These are phyloP conservation scores for Syngnathus rostellatus DNA, from an alignment of 2,797 vertebrate species.

Conservation along the genomic window DNA sequence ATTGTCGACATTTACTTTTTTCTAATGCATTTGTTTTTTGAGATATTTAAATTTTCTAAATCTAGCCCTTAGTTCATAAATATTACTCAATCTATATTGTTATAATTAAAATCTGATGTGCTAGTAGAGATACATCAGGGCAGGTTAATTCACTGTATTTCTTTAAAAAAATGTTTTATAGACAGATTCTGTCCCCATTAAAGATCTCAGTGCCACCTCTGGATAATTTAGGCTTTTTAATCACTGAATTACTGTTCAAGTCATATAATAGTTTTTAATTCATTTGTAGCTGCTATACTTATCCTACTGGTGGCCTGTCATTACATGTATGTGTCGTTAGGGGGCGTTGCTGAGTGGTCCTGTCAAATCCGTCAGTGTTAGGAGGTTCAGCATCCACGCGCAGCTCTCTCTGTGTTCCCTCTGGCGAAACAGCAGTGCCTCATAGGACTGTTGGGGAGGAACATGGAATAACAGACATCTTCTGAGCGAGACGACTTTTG, in stretches of 20 bases:
- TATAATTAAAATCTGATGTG: too few species aligned
- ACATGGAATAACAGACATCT: background rate
- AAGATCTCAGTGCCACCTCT: too few species aligned
- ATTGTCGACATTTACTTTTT: too few species aligned
- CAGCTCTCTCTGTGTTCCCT: background rate
- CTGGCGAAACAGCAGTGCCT: background rate
- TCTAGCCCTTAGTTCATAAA: too few species aligned
- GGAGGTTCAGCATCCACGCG: background rate
- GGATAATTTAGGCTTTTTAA: background rate
- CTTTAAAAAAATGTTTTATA: too few species aligned
- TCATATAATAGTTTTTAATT: background rate
- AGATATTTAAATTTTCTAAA: too few species aligned
- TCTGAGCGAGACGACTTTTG: background rate
- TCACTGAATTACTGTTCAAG: too few species aligned
- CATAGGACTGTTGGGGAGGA: background rate
- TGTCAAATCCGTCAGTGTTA: background rate
- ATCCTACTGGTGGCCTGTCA: background rate
- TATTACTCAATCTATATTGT: too few species aligned
- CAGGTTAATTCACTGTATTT: too few species aligned
- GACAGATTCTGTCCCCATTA: too few species aligned
- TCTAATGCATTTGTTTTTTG: too few species aligned
- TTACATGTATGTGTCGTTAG: background rate
- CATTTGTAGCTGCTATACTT: background rate
- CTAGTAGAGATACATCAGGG: too few species aligned
- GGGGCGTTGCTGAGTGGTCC: background rate